These are phyloP conservation scores for Conistra vaccinii DNA, from an alignment of 2,888 invertebrate genomes.

Conservation along the genomic window DNA sequence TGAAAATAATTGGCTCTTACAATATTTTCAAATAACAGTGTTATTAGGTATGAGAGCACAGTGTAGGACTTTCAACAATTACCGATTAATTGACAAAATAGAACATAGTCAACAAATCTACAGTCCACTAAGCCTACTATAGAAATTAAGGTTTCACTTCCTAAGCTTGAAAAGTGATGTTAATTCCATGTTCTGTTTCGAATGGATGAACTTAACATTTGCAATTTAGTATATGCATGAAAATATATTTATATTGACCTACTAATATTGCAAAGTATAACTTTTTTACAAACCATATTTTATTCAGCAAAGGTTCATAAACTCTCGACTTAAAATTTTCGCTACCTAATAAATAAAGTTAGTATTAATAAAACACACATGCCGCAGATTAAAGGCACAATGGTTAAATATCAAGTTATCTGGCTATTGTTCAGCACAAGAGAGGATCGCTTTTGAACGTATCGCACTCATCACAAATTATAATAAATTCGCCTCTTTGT, in stretches of 20 bases:
- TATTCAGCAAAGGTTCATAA: background rate
- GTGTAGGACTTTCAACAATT: too few species aligned
- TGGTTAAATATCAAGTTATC: slow-evolving; percentile 47
- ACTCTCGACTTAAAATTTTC: background rate
- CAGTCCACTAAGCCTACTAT: too few species aligned
- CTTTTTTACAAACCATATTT: background rate
- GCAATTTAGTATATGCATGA: background rate
- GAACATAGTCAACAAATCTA: too few species aligned
- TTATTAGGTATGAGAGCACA: too few species aligned
- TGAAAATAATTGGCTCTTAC: too few species aligned
- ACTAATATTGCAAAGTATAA: background rate
- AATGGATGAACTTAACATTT: background rate
- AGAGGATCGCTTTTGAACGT: slow-evolving; percentile 48
- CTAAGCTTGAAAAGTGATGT: background rate
- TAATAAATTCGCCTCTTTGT: slow-evolving; percentile 57
- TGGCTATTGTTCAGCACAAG: slow-evolving; percentile 47
- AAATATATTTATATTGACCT: background rate
- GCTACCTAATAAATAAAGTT: background rate
- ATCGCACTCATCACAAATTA: slow-evolving; percentile 54
- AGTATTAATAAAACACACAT: slow-evolving; percentile 16
- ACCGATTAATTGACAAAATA: too few species aligned
- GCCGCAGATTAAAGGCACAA: slow-evolving; percentile 23
- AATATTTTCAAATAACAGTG: too few species aligned
- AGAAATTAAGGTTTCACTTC: too few species aligned
- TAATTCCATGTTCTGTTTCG: background rate